phyloP scores from a whole-genome alignment of 2,888 invertebrate genomes.

The Ramazzottius varieornatus region DNA sequence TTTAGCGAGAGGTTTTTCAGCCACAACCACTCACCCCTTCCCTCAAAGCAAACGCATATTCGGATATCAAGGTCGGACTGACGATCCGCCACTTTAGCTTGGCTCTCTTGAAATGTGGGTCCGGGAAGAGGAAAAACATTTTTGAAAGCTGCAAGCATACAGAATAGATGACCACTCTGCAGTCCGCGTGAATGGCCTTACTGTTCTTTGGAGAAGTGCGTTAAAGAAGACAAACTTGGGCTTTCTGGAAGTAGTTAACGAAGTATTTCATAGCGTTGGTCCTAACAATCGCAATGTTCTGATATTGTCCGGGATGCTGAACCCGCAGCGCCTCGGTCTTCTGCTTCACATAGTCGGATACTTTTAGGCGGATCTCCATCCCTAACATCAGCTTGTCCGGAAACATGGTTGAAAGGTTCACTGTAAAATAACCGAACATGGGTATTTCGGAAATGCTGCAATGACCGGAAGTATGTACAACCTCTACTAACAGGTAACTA shows the following conservation, averaged over 20 bases:
- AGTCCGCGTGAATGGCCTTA: too few relatives aligned
- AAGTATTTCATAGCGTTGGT: slow-evolving; percentile 98
- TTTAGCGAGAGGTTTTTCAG: too few relatives aligned
- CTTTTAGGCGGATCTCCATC: slow-evolving; percentile 91
- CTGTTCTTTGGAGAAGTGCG: too few relatives aligned
- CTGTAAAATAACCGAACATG: slow-evolving; percentile 25
- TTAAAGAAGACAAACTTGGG: slow-evolving; percentile 39
- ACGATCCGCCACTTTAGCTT: slow-evolving; percentile 99
- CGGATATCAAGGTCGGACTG: slow-evolving; percentile 64
- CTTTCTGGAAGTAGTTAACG: slow-evolving; percentile 81
- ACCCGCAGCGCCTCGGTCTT: slow-evolving; percentile 53
- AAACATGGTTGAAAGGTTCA: slow-evolving; percentile 67
- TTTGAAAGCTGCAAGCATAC: slow-evolving; percentile 45
- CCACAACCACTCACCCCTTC: slow-evolving; percentile 47
- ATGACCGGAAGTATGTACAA: slow-evolving; percentile 5
- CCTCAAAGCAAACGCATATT: slow-evolving; percentile 77
- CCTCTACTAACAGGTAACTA: too few relatives aligned
- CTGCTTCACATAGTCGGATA: slow-evolving; percentile 89
- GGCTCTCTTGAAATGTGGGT: slow-evolving; percentile 93
- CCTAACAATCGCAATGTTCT: slow-evolving; percentile 76
- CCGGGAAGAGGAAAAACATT: slow-evolving; percentile 95
- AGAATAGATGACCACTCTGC: slow-evolving; percentile 4
- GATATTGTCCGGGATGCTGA: slow-evolving; percentile 45
- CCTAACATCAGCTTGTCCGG: slow-evolving; percentile 67
- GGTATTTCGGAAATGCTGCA: slow-evolving; percentile 5